Base-by-base conservation (phyloP, 2,888 invertebrate genomes). In the Ethmia dodecea region DNA sequence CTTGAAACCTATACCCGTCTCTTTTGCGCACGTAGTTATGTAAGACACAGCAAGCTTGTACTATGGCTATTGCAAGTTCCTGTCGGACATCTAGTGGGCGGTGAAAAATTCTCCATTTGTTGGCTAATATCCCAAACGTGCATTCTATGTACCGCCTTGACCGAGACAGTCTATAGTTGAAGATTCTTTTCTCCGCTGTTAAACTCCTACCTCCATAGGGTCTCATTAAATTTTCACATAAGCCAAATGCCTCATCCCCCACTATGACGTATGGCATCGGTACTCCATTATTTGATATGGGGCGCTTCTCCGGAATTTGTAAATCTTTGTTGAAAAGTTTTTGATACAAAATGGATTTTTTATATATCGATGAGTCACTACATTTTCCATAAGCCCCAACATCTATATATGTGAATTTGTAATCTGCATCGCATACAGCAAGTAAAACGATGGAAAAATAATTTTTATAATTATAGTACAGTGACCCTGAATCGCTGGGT, bases 391-490 rank as follows among this genome's bases (percentile, higher is more conserved):
- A 44, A 35, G 41, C 30, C 22, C 43, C 43, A 12, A 55, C 43
- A 34, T 55, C 48, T 22, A 49, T 40, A 13, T 25, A 37, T 33
- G 45, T 35, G 34, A 53, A 53, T 38, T 48, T 47, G 33, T 49
- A 53, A 33, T 52, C 38, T 34, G 45, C 43, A 38, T 60, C 52
- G n/a, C 54, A 51, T 27, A 57, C 25, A 18, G 52, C 59, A 29
- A 57, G 33, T 13, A 55, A 38, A 26, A 40, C 38, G 40, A 49
- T 43, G 12, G 47, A 48, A 45, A 40, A 46, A n/a, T 33, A 42
- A 5, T 47, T 37, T 36, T 55, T 59, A 39, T 55, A 57, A 33
- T 52, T 51, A 37, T 44, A 54, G 37, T 48, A 53, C 16, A 43
- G 20, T 12, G 47, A 40, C 10, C 45, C 42, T 33, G 35, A 35